A percentile compares a stretch with the other conserved stretches of the same genome.
These are phyloP conservation scores for Lobophora halterata DNA, from an alignment of 2,888 invertebrate species.

Conservation along the genomic window DNA sequence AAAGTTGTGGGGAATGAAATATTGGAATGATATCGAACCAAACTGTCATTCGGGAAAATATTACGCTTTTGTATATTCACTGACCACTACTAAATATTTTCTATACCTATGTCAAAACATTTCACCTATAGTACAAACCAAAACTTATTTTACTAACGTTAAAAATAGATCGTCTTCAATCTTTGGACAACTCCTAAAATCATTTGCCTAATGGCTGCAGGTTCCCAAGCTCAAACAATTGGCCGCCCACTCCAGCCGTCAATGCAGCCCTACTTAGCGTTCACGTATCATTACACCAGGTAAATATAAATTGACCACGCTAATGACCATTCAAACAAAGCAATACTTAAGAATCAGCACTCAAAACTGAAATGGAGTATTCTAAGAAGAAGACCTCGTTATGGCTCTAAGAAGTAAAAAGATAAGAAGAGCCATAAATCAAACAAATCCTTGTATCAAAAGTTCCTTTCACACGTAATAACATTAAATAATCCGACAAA, in stretches of 20 bases:
- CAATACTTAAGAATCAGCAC: neutral
- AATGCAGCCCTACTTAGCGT: constrained; percentile 45
- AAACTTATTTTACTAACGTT: too few relatives aligned
- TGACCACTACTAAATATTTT: too few relatives aligned
- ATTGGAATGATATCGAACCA: too few relatives aligned
- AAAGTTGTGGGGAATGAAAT: too few relatives aligned
- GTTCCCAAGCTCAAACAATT: constrained; percentile 32
- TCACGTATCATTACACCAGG: constrained; percentile 55
- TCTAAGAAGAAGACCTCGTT: constrained; percentile 1
- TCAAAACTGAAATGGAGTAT: too few relatives aligned
- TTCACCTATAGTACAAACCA: too few relatives aligned
- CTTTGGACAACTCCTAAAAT: constrained; percentile 32
- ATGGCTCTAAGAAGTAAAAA: neutral
- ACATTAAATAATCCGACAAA: constrained; percentile 19
- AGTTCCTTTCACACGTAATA: constrained; percentile 9
- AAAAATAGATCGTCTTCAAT: too few relatives aligned
- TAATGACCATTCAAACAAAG: constrained; percentile 20
- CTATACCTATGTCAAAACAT: too few relatives aligned
- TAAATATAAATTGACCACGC: constrained; percentile 49
- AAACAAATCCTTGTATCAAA: constrained; percentile 8
- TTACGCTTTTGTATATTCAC: too few relatives aligned
- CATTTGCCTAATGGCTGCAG: constrained; percentile 17
- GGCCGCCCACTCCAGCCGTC: constrained; percentile 44
- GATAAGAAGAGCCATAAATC: constrained; percentile 1
- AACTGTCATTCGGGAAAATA: too few relatives aligned